phyloP scores from a whole-genome alignment of 2,113 vertebrate species.

The Spermophilus dauricus region DNA sequence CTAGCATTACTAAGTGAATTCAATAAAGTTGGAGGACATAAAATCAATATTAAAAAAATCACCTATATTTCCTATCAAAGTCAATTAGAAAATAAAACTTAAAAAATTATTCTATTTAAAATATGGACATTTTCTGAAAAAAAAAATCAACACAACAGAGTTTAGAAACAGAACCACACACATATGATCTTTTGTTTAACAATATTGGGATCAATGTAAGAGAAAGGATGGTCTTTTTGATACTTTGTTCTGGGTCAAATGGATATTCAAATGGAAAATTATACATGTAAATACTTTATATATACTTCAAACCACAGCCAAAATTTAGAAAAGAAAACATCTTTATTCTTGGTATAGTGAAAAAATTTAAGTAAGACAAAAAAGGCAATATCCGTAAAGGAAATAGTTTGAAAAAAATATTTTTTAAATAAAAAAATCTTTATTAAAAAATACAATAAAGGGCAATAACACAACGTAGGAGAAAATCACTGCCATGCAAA shows the following conservation, averaged over 20 bases:
- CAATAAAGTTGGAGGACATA: neutral
- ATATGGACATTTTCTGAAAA: neutral
- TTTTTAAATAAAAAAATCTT: neutral
- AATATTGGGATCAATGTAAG: neutral
- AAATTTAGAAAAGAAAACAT: slow-evolving; percentile 13
- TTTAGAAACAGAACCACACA: neutral
- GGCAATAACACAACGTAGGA: neutral
- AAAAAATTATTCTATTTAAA: neutral
- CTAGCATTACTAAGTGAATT: neutral
- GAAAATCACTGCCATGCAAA: neutral
- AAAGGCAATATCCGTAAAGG: neutral
- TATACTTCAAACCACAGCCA: neutral
- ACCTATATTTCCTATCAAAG: neutral
- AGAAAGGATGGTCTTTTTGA: neutral
- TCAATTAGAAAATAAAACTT: neutral
- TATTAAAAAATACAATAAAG: neutral
- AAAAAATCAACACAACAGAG: neutral
- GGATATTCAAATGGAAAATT: neutral
- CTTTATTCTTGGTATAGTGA: neutral
- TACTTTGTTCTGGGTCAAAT: neutral
- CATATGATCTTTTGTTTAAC: neutral
- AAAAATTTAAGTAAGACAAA: neutral
- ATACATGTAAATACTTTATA: neutral
- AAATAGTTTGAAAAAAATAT: neutral
- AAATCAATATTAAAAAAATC: neutral